Evolutionary conservation across 1,140 invertebrate genomes (phyloP), one percentile per base, ranked within the genome.

Genomic region (Pachyrhynchus sulphureomaculatus): DNA sequence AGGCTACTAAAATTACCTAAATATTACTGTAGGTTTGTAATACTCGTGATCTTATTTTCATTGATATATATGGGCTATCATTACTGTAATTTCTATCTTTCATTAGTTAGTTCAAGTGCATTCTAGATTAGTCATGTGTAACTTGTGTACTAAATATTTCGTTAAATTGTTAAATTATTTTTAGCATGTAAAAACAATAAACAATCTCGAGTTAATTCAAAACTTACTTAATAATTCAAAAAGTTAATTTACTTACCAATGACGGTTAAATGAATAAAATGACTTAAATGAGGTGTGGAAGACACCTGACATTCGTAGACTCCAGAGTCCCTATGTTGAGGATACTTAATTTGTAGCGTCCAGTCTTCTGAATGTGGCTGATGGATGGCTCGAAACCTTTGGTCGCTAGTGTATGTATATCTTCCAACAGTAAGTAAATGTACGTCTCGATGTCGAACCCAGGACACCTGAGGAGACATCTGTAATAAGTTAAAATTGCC

Each of bases 361-460:
- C 92, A 96, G 78, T 95, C 92, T 74, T 93, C 90, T 13, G 88
- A 86, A 65, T 92, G 87, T 17, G 86, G 86, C 61, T 89, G 83
- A 76, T 94, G 90, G 66, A 93, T 89, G 21, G 89, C 88, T 64
- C 90, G 80, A 80, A 94, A 94, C 64, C 92, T 80, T 77, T 93
- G 91, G 77, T 95, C 93, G 62, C 88, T 92, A 26, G 93, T 95
- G 77, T 95, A 95, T 0, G 92, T 93, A 75, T 93, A 94, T 33
- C 88, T 82, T 3, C 92, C 92, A n/a, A 94, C 90, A 4, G 92
- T 94, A 53, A 95, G 81, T 66, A 94, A 79, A 74, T 94, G 91
- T 42, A 93, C 89, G 74, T 95, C 92, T 63, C 91, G 82, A 75
- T 93, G 90, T 60, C 92, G 81, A 60, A 95, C 88, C 91, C 91